These are phyloP conservation scores for Pithys albifrons DNA, from an alignment of 2,113 vertebrate species.

Conservation along the genomic window DNA sequence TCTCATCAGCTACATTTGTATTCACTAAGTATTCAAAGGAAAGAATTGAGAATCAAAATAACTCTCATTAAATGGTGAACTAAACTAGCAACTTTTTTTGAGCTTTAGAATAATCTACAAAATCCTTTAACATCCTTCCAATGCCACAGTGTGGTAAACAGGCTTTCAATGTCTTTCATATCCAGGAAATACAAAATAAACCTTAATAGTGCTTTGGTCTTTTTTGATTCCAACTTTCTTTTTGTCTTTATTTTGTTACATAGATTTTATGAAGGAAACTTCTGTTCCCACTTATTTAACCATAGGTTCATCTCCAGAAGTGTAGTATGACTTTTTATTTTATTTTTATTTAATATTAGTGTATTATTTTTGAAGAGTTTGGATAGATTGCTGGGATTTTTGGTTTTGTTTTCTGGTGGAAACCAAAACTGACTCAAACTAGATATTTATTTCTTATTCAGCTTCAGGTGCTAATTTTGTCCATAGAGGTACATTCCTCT, in stretches of 20 bases:
- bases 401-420: not conserved
- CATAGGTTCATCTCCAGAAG: not conserved
- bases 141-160: not conserved
- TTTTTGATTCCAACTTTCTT: not conserved
- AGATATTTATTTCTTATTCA: not conserved
- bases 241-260: not conserved
- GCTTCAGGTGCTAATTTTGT: not conserved
- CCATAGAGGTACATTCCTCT: not conserved
- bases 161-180: not conserved
- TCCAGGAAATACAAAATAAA: not conserved
- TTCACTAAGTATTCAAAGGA: not conserved
- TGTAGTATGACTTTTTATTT: too few relatives aligned
- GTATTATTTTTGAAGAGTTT: not conserved
- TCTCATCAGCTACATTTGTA: not conserved
- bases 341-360: not conserved
- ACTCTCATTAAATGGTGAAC: not conserved
- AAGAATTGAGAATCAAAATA: not conserved
- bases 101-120: not conserved
- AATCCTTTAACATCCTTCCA: not conserved
- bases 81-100: not conserved
- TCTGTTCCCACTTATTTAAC: not conserved
- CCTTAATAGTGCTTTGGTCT: not conserved
- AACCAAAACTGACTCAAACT: not conserved
- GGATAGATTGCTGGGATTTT: accelerated
- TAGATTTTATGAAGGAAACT: not conserved